A percentile compares a stretch with the other conserved stretches of the same genome.
Conservation (phyloP, 2,113 vertebrate genomes). For the Malurus elegans region DNA sequence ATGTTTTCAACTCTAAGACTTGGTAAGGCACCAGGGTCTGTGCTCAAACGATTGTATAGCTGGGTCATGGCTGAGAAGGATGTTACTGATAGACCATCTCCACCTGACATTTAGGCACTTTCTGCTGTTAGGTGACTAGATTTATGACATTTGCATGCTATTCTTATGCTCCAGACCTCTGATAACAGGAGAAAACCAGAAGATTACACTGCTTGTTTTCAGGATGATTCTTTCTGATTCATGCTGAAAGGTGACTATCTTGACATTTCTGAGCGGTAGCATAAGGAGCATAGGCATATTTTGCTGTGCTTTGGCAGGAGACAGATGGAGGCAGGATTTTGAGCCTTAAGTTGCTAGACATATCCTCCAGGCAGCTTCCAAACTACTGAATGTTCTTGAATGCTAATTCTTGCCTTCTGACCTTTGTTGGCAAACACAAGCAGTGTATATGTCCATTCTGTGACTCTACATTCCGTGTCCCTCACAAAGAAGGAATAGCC, state of each 20-base stretch:
- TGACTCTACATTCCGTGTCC: neutral
- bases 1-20: neutral
- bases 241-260: neutral
- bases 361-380: neutral
- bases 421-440: neutral
- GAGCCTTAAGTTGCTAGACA: constrained; percentile 1
- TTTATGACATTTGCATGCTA: neutral
- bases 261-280: constrained; percentile 4
- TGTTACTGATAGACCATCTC: neutral
- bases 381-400: neutral
- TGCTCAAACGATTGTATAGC: neutral
- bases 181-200: neutral
- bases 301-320: constrained; percentile 20
- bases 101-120: neutral
- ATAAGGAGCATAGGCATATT: neutral
- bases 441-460: neutral
- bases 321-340: constrained; percentile 24
- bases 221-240: constrained; percentile 5
- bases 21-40: rapidly evolving
- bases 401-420: neutral
- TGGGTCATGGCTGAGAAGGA: neutral
- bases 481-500: neutral
- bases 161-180: neutral
- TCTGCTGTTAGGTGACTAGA: neutral
- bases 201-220: neutral